phyloP scores from a whole-genome alignment of 2,113 vertebrate genomes.

The Bombycilla garrulus region DNA sequence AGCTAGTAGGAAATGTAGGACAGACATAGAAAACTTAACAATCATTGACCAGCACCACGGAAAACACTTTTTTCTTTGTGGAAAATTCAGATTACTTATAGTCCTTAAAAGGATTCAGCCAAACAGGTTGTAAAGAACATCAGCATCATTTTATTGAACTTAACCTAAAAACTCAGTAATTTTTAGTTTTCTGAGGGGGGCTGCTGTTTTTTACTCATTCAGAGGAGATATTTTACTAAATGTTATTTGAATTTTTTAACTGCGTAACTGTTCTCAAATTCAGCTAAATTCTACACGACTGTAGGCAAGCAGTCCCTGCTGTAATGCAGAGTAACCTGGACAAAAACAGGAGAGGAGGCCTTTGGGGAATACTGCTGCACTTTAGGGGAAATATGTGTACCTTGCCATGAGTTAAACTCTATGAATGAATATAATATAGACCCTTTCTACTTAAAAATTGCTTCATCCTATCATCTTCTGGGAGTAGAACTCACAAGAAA shows the following conservation, averaged over 20 bases:
- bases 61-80: neutral
- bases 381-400: neutral
- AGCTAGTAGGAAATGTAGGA: neutral
- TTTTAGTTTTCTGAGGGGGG: accelerated
- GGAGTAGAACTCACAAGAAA: neutral
- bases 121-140: neutral
- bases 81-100: neutral
- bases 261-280: neutral
- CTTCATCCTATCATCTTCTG: neutral
- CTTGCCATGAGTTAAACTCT: neutral
- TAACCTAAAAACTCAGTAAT: neutral
- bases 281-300: neutral
- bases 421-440: neutral
- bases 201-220: neutral
- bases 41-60: neutral
- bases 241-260: neutral
- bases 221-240: neutral
- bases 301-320: neutral
- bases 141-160: neutral
- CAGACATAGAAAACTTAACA: neutral
- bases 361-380: neutral
- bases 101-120: neutral
- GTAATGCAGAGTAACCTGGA: neutral
- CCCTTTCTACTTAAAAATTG: neutral
- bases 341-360: neutral